These are phyloP conservation scores for Trochalopteron elliotii DNA, from an alignment of 2,113 vertebrate genomes.

Conservation along the genomic window DNA sequence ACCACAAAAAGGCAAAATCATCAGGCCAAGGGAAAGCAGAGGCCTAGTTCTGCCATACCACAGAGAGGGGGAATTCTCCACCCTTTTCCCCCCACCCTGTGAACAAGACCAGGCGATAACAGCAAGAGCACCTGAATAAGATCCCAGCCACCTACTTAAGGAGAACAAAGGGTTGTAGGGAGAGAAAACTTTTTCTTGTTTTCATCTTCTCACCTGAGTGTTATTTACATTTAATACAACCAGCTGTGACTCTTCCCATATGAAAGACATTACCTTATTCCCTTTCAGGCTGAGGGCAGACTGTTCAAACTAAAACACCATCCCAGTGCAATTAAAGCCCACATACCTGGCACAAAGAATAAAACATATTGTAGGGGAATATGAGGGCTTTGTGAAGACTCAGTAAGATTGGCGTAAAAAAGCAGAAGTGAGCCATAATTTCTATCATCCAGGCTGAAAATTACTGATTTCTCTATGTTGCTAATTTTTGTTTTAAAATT, in stretches of 20 bases:
- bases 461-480: background rate
- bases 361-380: background rate
- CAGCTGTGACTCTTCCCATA: background rate
- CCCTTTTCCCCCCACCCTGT: background rate
- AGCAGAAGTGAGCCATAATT: background rate
- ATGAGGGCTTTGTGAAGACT: background rate
- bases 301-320: background rate
- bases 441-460: background rate
- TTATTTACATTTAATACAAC: background rate
- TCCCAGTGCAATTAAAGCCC: background rate
- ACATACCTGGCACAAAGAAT: background rate
- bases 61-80: rapidly evolving
- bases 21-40: background rate
- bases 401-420: no score
- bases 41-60: background rate
- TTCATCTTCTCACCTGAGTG: background rate
- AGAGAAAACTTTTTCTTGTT: background rate
- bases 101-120: background rate
- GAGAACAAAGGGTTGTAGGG: rapidly evolving
- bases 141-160: background rate
- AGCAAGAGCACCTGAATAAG: background rate
- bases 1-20: background rate
- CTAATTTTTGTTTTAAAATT: background rate
- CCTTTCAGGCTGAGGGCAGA: background rate
- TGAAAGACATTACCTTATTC: background rate